Percentiles rank a stretch among this genome's conserved stretches.
Conservation (phyloP, 2,113 vertebrate genomes). For the Poeciliopsis prolifica region DNA sequence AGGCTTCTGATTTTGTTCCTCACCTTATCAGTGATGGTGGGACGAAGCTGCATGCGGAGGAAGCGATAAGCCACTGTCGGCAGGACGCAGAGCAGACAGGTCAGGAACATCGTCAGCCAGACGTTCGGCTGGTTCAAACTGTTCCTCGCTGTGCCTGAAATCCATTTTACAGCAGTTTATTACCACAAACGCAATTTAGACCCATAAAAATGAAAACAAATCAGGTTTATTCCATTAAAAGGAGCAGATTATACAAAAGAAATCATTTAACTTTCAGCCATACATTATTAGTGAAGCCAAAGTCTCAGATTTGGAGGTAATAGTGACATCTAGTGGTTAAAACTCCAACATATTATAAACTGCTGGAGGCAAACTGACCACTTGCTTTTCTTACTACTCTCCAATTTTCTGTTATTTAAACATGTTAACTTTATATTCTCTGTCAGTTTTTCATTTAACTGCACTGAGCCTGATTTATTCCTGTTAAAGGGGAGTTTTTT, state of each 20-base stretch:
- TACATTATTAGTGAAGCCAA: neutral
- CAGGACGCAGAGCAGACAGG: slow-evolving; percentile 84
- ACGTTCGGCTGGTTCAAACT: slow-evolving; percentile 86
- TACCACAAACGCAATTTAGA: too few species aligned
- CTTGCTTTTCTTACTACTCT: too few species aligned
- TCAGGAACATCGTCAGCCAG: slow-evolving; percentile 89
- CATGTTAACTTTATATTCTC: too few species aligned
- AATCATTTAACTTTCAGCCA: too few species aligned
- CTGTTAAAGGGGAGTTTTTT: too few species aligned
- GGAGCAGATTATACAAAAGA: too few species aligned
- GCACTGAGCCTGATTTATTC: too few species aligned
- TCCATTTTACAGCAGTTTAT: neutral
- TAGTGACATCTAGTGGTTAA: neutral
- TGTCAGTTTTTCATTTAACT: too few species aligned
- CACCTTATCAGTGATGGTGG: slow-evolving; percentile 87
- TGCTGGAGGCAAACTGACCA: too few species aligned
- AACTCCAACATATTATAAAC: neutral
- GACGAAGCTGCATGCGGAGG: slow-evolving; percentile 80
- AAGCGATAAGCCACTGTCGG: slow-evolving; percentile 86
- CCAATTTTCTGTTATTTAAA: too few species aligned
- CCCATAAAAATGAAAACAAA: too few species aligned
- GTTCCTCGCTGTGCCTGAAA: slow-evolving; percentile 88
- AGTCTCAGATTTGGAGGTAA: neutral
- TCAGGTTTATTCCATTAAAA: too few species aligned
- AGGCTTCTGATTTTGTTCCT: slow-evolving; percentile 14